Evolutionary conservation across 1,140 invertebrate species (phyloP), one percentile per base, ranked within the genome.

Genomic region (Babylonia areolata): DNA sequence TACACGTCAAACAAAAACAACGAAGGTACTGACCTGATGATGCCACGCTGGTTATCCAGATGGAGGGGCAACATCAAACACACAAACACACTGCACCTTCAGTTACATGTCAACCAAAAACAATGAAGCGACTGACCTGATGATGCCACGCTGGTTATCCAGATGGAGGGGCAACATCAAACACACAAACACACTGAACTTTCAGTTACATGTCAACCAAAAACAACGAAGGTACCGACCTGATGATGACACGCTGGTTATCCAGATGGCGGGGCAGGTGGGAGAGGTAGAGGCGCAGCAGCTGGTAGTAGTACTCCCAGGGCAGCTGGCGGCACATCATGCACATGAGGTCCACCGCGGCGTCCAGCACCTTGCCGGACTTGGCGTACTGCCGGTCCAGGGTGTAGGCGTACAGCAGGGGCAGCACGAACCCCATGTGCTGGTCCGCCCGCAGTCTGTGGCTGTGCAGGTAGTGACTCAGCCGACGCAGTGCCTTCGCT

Each of bases 281-380:
- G 35, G 95, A 95, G 2, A 99, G 94, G 93, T 98, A 98, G 89
- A 96, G 95, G 87, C 97, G 97, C 0, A 99, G 92, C 28, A 98
- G 95, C 15, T 96, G 95, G 90, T 97, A 96, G 90, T 99, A 99
- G 35, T 97, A 96, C 91, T 97, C 96, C 98, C 98, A 99, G 0
- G 97, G 97, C 42, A 99, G 93, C 31, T 97, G 94, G 89, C 95
- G 95, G 89, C 97, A 97, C 84, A 97, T 96, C 3, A 96, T 96
- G 0, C 96, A 96, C 1, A 99, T 93, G 2, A 95, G 91, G 78
- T 95, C 92, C 82, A 96, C 92, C 5, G 97, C 96, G 28, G 97
- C 96, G 92, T 98, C 97, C n/a, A 98, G 95, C 5, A 99, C 94
- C 75, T 86, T 97, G 96, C 90, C 87, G 42, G 97, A 97, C 77